phyloP scores from a whole-genome alignment of 2,888 invertebrate genomes.

The Chironomus riparius region DNA sequence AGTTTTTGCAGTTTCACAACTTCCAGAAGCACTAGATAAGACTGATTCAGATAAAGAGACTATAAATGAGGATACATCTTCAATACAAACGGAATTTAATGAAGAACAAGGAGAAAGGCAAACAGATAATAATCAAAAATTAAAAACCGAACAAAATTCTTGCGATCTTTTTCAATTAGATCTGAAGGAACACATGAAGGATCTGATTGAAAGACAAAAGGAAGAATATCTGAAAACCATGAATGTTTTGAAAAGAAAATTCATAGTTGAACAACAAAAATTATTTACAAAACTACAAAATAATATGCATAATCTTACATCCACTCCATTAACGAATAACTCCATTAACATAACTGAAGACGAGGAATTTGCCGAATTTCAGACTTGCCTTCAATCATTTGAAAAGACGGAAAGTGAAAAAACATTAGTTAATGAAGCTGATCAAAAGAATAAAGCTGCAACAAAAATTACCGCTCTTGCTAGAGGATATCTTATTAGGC shows the following conservation, averaged over 20 bases:
- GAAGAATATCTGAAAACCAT: conserved; percentile 1
- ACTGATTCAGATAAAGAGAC: neutral
- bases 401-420: neutral
- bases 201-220: conserved; percentile 11
- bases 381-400: conserved; percentile 2
- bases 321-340: neutral
- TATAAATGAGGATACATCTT: neutral
- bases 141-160: neutral
- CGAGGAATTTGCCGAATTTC: conserved; percentile 14
- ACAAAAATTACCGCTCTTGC: conserved; percentile 53
- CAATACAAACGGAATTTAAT: neutral
- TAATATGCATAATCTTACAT: neutral
- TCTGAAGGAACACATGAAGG: neutral
- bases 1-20: neutral
- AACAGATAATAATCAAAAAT: neutral
- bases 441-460: conserved; percentile 44
- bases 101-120: neutral
- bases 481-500: conserved; percentile 65
- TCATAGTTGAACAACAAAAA: neutral
- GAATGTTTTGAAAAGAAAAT: conserved; percentile 1
- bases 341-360: neutral
- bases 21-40: neutral
- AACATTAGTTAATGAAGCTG: conserved; percentile 7
- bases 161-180: neutral
- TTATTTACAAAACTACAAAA: neutral